phyloP scores from a whole-genome alignment of 2,888 invertebrate species.

The Leptarthrus brevirostris region DNA sequence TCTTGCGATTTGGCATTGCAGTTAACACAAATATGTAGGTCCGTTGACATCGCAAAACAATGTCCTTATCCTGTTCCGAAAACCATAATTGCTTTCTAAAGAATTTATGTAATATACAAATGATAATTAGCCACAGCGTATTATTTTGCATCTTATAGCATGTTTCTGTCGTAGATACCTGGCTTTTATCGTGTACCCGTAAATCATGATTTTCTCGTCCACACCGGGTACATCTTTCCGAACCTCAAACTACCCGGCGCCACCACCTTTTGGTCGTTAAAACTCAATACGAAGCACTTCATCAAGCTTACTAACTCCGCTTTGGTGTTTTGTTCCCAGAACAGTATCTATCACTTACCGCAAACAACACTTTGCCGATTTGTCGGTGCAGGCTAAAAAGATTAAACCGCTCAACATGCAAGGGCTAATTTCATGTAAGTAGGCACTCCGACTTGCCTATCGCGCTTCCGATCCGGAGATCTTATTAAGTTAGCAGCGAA shows the following conservation, averaged over 20 bases:
- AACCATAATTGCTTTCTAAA: background rate
- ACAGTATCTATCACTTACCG: background rate
- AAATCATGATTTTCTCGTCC: slow-evolving; percentile 3
- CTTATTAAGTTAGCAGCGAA: slow-evolving; percentile 27
- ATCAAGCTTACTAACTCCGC: background rate
- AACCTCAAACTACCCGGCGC: background rate
- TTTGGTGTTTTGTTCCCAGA: background rate
- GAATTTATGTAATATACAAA: background rate
- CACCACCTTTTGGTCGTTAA: background rate
- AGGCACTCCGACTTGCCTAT: background rate
- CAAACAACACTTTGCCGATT: slow-evolving; percentile 5
- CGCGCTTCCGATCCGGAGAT: slow-evolving; percentile 26
- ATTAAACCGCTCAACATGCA: background rate
- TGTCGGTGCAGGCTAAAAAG: background rate
- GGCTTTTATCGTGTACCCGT: background rate
- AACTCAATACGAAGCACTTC: background rate
- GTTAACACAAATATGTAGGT: no score
- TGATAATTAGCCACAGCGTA: slow-evolving; percentile 14
- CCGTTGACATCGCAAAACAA: background rate
- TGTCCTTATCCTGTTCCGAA: background rate
- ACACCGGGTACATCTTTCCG: background rate
- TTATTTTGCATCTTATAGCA: slow-evolving; percentile 3
- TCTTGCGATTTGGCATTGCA: no score
- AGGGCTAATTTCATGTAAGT: slow-evolving; percentile 6
- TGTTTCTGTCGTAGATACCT: background rate